A percentile compares a stretch with the other conserved stretches of the same genome.
phyloP scores from a whole-genome alignment of 2,797 vertebrate species.

The Echeneis naucrates region DNA sequence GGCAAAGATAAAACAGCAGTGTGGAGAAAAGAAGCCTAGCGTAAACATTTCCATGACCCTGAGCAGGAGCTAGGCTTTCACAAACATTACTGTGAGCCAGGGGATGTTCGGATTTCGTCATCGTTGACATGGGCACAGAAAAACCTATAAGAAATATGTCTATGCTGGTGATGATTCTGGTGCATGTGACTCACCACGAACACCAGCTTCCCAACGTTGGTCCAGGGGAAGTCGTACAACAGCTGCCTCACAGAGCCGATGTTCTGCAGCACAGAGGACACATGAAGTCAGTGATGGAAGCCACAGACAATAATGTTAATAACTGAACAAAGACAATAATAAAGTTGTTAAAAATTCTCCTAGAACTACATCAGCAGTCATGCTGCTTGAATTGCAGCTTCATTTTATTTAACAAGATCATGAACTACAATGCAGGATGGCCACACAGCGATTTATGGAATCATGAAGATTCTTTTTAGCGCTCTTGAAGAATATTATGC shows the following conservation, averaged over 20 bases:
- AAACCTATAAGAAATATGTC: constrained; percentile 1
- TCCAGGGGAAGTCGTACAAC: constrained; percentile 98
- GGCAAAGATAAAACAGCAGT: constrained; percentile 63
- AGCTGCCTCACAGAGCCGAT: constrained; percentile 93
- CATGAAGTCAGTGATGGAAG: neutral
- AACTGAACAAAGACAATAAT: neutral
- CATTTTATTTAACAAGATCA: neutral
- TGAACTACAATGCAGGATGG: neutral
- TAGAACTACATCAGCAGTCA: neutral
- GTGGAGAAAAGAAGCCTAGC: constrained; percentile 46
- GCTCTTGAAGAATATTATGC: neutral
- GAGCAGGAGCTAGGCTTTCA: constrained; percentile 43
- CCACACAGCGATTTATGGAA: neutral
- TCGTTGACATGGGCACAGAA: neutral
- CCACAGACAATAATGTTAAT: neutral
- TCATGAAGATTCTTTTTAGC: neutral
- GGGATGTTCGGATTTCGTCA: constrained; percentile 40
- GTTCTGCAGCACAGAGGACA: constrained; percentile 84
- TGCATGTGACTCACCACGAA: constrained; percentile 92
- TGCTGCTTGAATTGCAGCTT: neutral
- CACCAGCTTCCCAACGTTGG: constrained; percentile 97
- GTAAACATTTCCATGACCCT: constrained; percentile 61
- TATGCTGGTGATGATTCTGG: too few species aligned
- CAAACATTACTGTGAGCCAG: constrained; percentile 24
- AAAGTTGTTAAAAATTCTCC: neutral